Base-by-base conservation (phyloP, 2,113 vertebrate genomes). In the Ctenomys sociabilis region DNA sequence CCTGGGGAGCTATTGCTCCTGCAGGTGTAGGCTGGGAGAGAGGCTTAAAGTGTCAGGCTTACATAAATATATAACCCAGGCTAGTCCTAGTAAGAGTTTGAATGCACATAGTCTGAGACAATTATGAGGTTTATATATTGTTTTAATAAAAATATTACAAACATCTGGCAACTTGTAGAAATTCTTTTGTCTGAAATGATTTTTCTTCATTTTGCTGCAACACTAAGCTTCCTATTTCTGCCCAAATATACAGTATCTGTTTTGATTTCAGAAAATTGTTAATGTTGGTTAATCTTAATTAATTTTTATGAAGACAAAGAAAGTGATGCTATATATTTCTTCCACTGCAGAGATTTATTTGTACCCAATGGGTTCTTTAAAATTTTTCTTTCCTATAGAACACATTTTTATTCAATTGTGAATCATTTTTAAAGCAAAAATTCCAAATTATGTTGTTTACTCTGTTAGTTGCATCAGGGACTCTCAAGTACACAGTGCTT, bases 301-400 rank as follows among this genome's bases (percentile, higher is more conserved):
- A 45, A 83, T 57, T 91, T 84, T 87, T 81, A 57, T 66, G 54
- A 88, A 85, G 90, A 75, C 24, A 49, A 94, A 80, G 12, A 1
- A 68, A 82, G 22, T 32, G 32, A 0, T 63, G 0, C 61, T 90
- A 80, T 57, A 68, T 40, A 59, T 86, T 83, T 85, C 26, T 84
- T 94, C 91, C 14, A 73, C 85, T 63, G 63, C 12, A 85, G 35
- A 49, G 37, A 2, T 0, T 35, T 77, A 81, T 61, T 77, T 84
- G 80, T 30, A 91, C 19, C 3, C 35, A 93, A 17, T 63, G 45
- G 7, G 77, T 72, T 78, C 12, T 61, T n/a, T 6, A 49, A 64
- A 68, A 75, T 84, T 93, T 84, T 93, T 95, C 10, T 89, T 92
- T 96, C 52, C 81, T 11, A 21, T 70, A 86, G 70, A 85, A 88